Evolutionary conservation across 2,113 vertebrate species (phyloP).

Genomic region (Laticauda laticaudata): DNA sequence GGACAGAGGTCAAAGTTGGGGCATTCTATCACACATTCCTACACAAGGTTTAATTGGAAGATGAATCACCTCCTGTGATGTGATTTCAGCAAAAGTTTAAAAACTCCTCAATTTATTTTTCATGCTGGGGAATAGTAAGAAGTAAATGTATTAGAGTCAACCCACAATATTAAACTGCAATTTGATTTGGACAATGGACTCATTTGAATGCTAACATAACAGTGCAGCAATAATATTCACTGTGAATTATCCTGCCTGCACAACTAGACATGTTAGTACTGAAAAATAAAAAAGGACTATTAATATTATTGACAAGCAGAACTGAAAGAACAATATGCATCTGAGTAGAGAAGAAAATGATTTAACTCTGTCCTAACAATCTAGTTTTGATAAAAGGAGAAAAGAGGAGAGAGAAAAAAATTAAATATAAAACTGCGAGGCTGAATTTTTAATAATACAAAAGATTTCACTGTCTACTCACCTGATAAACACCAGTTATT

Average conservation of each 20-base stretch:
- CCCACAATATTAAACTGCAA: not conserved
- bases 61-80: not conserved
- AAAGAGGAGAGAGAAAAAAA: conserved; percentile 26
- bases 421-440: conserved; percentile 29
- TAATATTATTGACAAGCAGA: conserved; percentile 33
- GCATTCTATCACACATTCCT: not conserved
- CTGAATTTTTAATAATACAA: conserved; percentile 16
- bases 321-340: conserved; percentile 22
- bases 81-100: conserved; percentile 17
- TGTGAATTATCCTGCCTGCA: not conserved
- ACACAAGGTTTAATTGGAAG: conserved; percentile 1
- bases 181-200: not conserved
- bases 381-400: conserved; percentile 10
- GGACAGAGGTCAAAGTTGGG: not conserved
- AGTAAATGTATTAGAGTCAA: not conserved
- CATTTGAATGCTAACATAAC: conserved; percentile 20
- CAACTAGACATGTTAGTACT: conserved; percentile 25
- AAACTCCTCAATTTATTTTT: conserved; percentile 6
- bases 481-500: conserved; percentile 23
- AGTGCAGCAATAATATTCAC: not conserved
- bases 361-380: conserved; percentile 33
- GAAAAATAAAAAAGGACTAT: conserved; percentile 8
- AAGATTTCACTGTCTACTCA: conserved; percentile 24
- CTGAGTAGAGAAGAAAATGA: conserved; percentile 29
- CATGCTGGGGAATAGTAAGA: not conserved